These are phyloP conservation scores for Nematolebias whitei DNA, from an alignment of 2,113 vertebrate species.

Conservation along the genomic window DNA sequence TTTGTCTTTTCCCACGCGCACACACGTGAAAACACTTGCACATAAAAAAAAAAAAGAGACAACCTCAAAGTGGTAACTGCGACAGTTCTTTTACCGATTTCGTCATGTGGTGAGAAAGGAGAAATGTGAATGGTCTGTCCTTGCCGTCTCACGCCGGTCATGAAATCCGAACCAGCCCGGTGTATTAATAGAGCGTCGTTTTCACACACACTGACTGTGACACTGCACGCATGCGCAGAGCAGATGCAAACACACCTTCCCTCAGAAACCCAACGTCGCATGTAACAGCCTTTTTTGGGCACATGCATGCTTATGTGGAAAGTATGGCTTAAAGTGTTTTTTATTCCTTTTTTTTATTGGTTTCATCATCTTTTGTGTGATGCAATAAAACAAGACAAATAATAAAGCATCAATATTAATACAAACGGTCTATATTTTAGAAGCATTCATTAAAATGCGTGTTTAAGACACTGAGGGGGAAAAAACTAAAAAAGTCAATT, in stretches of 20 bases:
- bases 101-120: conserved; percentile 11
- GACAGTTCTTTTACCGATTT: conserved; percentile 3
- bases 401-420: too few relatives aligned
- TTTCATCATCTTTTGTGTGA: conserved; percentile 19
- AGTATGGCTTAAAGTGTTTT: conserved; percentile 17
- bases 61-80: neutral
- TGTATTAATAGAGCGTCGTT: conserved; percentile 71
- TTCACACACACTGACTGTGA: conserved; percentile 66
- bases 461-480: too few relatives aligned
- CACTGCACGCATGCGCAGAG: conserved; percentile 59
- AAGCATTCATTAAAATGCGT: too few relatives aligned
- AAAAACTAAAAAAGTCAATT: too few relatives aligned
- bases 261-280: conserved; percentile 50
- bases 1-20: conserved; percentile 39
- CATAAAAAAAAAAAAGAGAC: conserved; percentile 7
- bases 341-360: conserved; percentile 24
- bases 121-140: conserved; percentile 69
- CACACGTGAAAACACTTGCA: conserved; percentile 13
- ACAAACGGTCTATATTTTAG: too few relatives aligned
- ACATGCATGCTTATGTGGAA: conserved; percentile 58
- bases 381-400: too few relatives aligned
- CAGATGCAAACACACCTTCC: conserved; percentile 30
- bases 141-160: conserved; percentile 59
- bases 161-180: conserved; percentile 65
- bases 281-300: conserved; percentile 77